These are phyloP conservation scores for Drosophila nigromelanica DNA, from an alignment of 1,140 invertebrate genomes.

Conservation along the genomic window DNA sequence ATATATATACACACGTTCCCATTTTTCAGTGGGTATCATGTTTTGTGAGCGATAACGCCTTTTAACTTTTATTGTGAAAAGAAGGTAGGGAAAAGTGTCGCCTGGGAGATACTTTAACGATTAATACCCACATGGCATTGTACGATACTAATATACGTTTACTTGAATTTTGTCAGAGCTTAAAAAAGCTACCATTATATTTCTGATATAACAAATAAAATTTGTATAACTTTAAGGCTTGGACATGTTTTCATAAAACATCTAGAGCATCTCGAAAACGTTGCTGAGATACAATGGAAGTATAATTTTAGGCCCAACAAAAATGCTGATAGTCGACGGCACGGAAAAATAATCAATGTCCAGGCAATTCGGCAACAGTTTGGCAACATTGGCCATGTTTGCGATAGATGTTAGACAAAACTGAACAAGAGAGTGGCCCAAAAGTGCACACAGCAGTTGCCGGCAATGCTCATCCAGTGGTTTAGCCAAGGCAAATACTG, in stretches of 20 bases:
- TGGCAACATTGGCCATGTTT: slow-evolving; percentile 2
- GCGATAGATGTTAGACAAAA: slow-evolving; percentile 5
- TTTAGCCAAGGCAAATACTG: neutral
- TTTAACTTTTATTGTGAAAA: too few species aligned
- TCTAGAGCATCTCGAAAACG: neutral
- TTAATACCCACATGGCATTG: too few species aligned
- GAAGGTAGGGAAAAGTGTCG: too few species aligned
- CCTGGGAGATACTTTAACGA: too few species aligned
- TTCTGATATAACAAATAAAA: too few species aligned
- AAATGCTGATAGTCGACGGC: neutral
- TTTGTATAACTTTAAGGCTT: neutral
- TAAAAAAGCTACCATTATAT: too few species aligned
- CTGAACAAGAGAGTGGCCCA: neutral
- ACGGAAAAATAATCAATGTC: slow-evolving; percentile 7
- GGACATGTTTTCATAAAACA: neutral
- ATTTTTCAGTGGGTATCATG: too few species aligned
- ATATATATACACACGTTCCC: too few species aligned
- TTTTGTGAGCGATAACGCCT: too few species aligned
- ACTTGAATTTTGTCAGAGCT: too few species aligned
- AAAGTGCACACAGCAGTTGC: neutral
- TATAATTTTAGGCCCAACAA: neutral
- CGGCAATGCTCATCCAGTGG: neutral
- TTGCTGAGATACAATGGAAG: neutral
- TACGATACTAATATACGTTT: too few species aligned
- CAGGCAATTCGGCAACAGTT: neutral